Evolutionary conservation across 2,797 vertebrate genomes (phyloP).

Genomic region (Dryobates pubescens): DNA sequence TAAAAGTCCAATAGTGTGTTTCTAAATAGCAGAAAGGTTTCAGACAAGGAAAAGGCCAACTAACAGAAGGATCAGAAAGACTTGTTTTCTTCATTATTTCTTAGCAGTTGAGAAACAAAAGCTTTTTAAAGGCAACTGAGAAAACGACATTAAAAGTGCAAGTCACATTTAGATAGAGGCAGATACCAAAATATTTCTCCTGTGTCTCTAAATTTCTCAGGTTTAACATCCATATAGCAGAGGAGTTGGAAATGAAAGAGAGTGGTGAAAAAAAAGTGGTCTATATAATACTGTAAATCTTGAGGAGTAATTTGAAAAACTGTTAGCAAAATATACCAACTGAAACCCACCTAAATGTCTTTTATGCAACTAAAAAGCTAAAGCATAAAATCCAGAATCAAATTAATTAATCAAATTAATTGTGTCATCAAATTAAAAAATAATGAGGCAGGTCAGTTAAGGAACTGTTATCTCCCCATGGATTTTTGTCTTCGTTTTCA

Average conservation of each 20-base stretch:
- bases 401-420: background rate
- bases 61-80: too few relatives aligned
- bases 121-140: too few relatives aligned
- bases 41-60: too few relatives aligned
- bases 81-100: too few relatives aligned
- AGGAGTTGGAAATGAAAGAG: background rate
- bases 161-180: too few relatives aligned
- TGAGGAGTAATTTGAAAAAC: background rate
- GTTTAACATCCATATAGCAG: background rate
- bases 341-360: constrained; percentile 18
- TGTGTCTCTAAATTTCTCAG: background rate
- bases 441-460: background rate
- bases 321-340: background rate
- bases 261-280: background rate
- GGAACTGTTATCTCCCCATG: background rate
- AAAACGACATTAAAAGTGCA: too few relatives aligned
- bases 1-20: too few relatives aligned
- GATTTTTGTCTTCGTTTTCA: background rate
- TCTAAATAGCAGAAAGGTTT: too few relatives aligned
- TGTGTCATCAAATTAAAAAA: background rate
- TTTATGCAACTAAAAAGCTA: background rate
- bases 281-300: background rate
- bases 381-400: constrained; percentile 12
- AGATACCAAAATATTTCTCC: background rate
- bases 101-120: too few relatives aligned